A percentile compares a stretch with the other conserved stretches of the same genome.
These are phyloP conservation scores for Mylabris sibirica DNA, from an alignment of 2,888 invertebrate species.

Conservation along the genomic window DNA sequence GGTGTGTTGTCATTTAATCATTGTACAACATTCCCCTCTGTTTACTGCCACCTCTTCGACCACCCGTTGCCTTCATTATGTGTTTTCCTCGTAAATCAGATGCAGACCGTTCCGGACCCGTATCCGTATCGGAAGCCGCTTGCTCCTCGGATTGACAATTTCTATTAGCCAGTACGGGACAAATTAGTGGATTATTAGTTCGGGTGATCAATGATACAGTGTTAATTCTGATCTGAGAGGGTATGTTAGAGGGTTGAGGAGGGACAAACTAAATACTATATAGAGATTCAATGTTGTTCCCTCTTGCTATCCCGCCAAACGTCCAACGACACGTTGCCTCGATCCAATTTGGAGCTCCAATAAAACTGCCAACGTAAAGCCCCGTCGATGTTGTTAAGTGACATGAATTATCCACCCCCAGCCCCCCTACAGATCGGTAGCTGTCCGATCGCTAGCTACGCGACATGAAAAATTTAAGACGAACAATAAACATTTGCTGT, in stretches of 20 bases:
- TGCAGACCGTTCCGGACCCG: constrained; percentile 47
- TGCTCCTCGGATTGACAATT: constrained; percentile 57
- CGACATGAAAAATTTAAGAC: constrained; percentile 61
- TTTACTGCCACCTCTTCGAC: constrained; percentile 27
- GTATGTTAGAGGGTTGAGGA: constrained; percentile 24
- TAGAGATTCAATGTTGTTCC: constrained; percentile 4
- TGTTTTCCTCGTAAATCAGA: constrained; percentile 58
- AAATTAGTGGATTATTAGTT: constrained; percentile 63
- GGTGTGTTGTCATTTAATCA: constrained; percentile 36
- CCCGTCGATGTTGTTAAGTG: constrained; percentile 63
- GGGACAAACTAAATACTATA: constrained; percentile 1
- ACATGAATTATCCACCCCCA: constrained; percentile 62
- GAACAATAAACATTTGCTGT: constrained; percentile 54
- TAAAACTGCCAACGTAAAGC: constrained; percentile 63
- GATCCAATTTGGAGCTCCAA: constrained; percentile 63
- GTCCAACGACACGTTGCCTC: constrained; percentile 56
- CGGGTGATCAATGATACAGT: constrained; percentile 62
- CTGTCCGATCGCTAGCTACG: constrained; percentile 43
- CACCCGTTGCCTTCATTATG: constrained; percentile 50
- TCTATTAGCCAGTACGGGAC: constrained; percentile 59
- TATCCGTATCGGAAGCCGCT: constrained; percentile 36
- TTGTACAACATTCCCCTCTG: not conserved
- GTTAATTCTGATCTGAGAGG: constrained; percentile 51
- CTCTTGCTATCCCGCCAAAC: constrained; percentile 16
- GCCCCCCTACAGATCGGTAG: constrained; percentile 41